phyloP scores from a whole-genome alignment of 2,888 invertebrate species.

The Mesoligia furuncula region DNA sequence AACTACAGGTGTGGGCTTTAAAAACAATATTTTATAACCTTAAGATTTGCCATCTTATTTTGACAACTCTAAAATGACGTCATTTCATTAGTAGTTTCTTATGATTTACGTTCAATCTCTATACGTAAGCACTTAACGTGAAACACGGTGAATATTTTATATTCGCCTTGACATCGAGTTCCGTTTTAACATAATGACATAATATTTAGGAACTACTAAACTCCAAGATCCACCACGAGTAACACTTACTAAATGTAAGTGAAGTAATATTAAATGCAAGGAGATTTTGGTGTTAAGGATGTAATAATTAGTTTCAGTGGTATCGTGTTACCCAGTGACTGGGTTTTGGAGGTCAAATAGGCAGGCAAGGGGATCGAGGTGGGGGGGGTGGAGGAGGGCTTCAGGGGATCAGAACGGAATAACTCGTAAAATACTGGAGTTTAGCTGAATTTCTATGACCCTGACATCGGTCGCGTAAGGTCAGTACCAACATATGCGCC shows the following conservation, averaged over 20 bases:
- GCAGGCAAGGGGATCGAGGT: too few relatives aligned
- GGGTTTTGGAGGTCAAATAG: background rate
- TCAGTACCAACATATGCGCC: too few relatives aligned
- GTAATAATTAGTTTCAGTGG: background rate
- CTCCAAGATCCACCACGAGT: slow-evolving; percentile 28
- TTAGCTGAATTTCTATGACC: background rate
- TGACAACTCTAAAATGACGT: slow-evolving; percentile 41
- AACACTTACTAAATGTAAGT: slow-evolving; percentile 35
- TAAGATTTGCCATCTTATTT: slow-evolving; percentile 34
- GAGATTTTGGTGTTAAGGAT: slow-evolving; percentile 4
- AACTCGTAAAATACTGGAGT: background rate
- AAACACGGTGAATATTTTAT: slow-evolving; percentile 46
- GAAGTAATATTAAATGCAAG: slow-evolving; percentile 45
- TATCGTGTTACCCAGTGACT: background rate
- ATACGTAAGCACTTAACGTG: slow-evolving; percentile 31
- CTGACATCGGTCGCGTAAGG: too few relatives aligned
- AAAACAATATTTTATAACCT: slow-evolving; percentile 35
- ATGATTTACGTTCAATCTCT: slow-evolving; percentile 48
- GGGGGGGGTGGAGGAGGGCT: too few relatives aligned
- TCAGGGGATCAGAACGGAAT: too few relatives aligned
- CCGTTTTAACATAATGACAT: slow-evolving; percentile 55
- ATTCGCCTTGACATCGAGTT: slow-evolving; percentile 61
- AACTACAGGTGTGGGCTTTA: slow-evolving; percentile 40
- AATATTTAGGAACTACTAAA: slow-evolving; percentile 51
- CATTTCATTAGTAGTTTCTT: slow-evolving; percentile 32